Percentiles rank a stretch among this genome's conserved stretches.
Evolutionary conservation across 2,797 vertebrate species (phyloP).

Genomic region (Melanotaenia nigrans): DNA sequence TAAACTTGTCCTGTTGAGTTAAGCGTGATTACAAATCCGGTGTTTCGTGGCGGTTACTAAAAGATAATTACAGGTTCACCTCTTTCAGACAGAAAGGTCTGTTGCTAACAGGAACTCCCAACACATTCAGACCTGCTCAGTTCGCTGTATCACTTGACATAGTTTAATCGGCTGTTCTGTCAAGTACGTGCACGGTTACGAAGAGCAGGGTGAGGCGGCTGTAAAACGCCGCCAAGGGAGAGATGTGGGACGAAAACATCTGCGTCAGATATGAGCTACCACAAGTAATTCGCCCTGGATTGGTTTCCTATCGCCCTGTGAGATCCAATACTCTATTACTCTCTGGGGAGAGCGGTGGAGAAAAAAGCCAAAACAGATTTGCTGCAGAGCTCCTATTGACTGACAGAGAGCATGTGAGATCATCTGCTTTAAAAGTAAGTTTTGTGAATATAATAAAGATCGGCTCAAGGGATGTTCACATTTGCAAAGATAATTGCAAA

Average conservation of each 20-base stretch:
- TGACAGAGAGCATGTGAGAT: slow-evolving; percentile 31
- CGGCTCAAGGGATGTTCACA: slow-evolving; percentile 5
- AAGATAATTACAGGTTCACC: slow-evolving; percentile 17
- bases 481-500: neutral
- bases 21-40: slow-evolving; percentile 30
- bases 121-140: neutral
- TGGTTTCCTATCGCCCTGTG: slow-evolving; percentile 41
- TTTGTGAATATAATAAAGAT: slow-evolving; percentile 32
- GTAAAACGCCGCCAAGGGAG: slow-evolving; percentile 20
- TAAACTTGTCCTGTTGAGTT: slow-evolving; percentile 20
- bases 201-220: slow-evolving; percentile 24
- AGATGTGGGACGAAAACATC: slow-evolving; percentile 22
- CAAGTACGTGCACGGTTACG: neutral
- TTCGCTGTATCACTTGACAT: neutral
- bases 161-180: slow-evolving; percentile 10
- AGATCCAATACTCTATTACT: slow-evolving; percentile 41
- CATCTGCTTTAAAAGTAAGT: slow-evolving; percentile 44
- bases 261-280: slow-evolving; percentile 26
- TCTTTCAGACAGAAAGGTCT: slow-evolving; percentile 2
- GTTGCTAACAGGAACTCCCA: slow-evolving; percentile 5
- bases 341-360: slow-evolving; percentile 26
- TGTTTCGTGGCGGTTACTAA: slow-evolving; percentile 22
- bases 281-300: slow-evolving; percentile 48
- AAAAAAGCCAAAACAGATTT: slow-evolving; percentile 38
- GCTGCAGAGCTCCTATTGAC: slow-evolving; percentile 29